Base-by-base conservation (phyloP, 2,113 vertebrate genomes). In the Lethenteron camtschaticum region DNA sequence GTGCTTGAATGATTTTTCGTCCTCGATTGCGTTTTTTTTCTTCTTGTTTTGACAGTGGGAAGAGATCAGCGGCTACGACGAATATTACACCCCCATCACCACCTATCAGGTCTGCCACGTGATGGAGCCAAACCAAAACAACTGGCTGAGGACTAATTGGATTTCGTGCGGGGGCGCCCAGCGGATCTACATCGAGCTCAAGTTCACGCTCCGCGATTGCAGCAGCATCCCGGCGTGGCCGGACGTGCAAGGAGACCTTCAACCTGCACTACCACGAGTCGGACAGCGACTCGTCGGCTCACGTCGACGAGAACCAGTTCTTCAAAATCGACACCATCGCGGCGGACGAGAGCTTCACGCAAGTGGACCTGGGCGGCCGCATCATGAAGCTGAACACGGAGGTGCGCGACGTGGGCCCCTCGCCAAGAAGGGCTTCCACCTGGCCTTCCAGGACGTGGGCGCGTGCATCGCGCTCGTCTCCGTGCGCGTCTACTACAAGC, bases 361-460 rank as follows among this genome's bases (percentile, higher is more conserved):
- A 99, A 75, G 89, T 97, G 80, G 94, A 99, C 83, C 92, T 99
- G 55, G 94, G 94, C 0, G 94, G 96, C 74, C 81, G 94, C 72
- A 89, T 99, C 81, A 96, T 99, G 89, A 99, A 99, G 77, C 81
- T 99, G 60, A 99, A 99, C 73, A 97, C 92, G 0, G 94, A 99
- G 74, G 83, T 99, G 16, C 82, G 94, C 74, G 91, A 92, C 2
- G 94, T 99, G 2, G 89, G 90, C 0, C 86, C 0, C 70, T 97
- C 73, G 87, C 81, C 75, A 85, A 82, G 71, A 87, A 90, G 14
- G 94, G 94, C 3, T 96, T 99, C 79, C 96, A 99, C 71, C 77
- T 99, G 85, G 94, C 94, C 69, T 99, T 99, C 73, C 94, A 99
- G 84, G 94, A 99, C 2, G 92, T 99, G 0, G 92, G 94, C 0